Evolutionary conservation across 1,140 invertebrate genomes (phyloP), one percentile per base, ranked within the genome.

Genomic region (Bombus fervidus): DNA sequence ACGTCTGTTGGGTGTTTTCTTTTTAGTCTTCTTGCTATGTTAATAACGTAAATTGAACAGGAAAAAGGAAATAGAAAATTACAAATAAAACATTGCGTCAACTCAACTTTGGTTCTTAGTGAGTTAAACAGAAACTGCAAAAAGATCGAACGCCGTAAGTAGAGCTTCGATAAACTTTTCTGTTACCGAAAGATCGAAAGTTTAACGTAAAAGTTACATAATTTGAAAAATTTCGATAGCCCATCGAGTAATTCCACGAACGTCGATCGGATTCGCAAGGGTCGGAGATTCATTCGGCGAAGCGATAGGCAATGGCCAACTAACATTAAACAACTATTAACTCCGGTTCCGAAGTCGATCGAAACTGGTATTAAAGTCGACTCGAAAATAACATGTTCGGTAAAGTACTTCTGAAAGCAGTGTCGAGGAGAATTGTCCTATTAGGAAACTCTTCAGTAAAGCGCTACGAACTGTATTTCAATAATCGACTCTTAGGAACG

Each of bases 341-440:
- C 34, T 69, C 0, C 59, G 34, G 25, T 41, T 66, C 2, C 12
- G 57, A 69, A 57, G 28, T 69, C 74, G 64, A 80, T 62, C 31
- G 41, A 62, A 34, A n/a, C 9, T 64, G n/a, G 47, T 62, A 37
- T 83, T 62, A 77, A 76, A 74, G 64, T 83, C 53, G 62, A 77
- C 47, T 74, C 12, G 81, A 66, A 83, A 77, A 83, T 76, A 83
- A 75, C 73, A 77, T 37, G 74, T 68, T 53, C 72, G 31, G 73
- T 37, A 66, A 34, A 77, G 62, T 68, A 73, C 37, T 64, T 72
- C 53, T 79, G 62, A 53, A 53, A 80, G 64, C 64, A 28, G 43
- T 53, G n/a, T 53, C 64, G 41, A 53, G 31, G 5, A 47, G 64
- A 47, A 80, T 80, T 28, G 77, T 69, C 62, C 64, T 68, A 80